Evolutionary conservation across 2,113 vertebrate species (phyloP), one percentile per base, ranked within the genome.

Genomic region (Hyperoodon ampullatus): DNA sequence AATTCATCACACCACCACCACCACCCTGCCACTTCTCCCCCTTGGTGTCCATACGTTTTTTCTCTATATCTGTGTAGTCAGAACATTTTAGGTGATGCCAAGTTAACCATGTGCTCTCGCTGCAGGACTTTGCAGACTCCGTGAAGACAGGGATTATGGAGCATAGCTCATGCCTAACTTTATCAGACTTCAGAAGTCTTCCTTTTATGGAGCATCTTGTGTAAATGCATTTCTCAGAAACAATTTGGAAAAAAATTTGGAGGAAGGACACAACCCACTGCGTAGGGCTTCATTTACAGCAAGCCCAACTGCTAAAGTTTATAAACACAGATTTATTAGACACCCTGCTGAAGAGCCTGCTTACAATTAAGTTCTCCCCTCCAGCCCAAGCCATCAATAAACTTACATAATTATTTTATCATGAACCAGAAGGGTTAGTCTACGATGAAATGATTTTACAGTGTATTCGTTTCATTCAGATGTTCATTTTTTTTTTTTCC

Each of bases 51-150:
- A 53, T 5, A 53, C 50, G 0, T 53, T 53, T 53, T 15, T 53
- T 53, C 50, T 53, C 50, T 53, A 53, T 15, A 53, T 53, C 50
- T 16, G 50, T 42, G 19, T 5, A 19, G 11, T 23, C 14, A 35
- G 71, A 68, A 5, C 15, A 1, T 0, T 15, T 16, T 12, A 24
- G 16, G 4, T 0, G 28, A 12, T 2, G 28, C 30, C 3, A 12
- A n/a, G 23, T 3, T 30, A 28, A 53, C 19, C 50, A 14, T 3
- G 82, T 5, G 2, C 8, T 3, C 61, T 42, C 5, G 0, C 23
- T 1, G 10, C 1, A 0, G 50, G 33, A n/a, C 18, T 11, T 16
- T 8, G 8, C 8, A 6, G 55, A 3, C 50, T 11, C 23, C 0
- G 12, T 1, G 11, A 11, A 19, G 4, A 39, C 21, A 23, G 33